Evolutionary conservation across 2,797 vertebrate species (phyloP).

Genomic region (Diceros bicornis): DNA sequence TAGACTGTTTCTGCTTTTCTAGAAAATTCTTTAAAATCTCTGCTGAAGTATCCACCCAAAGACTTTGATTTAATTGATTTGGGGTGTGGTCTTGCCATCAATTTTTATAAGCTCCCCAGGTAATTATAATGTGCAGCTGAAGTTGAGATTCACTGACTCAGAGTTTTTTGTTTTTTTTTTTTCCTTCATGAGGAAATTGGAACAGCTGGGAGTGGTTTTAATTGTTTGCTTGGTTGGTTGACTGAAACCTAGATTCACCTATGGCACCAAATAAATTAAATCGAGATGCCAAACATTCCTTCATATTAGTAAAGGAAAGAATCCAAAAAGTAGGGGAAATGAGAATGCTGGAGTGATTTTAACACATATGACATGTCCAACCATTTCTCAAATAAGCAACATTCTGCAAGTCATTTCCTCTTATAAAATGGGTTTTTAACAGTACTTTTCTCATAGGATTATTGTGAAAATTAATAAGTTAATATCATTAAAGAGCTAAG

Average conservation of each 20-base stretch:
- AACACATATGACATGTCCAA: background rate
- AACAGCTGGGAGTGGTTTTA: background rate
- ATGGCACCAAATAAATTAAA: conserved; percentile 32
- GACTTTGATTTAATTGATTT: background rate
- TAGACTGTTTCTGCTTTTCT: background rate
- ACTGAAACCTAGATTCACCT: background rate
- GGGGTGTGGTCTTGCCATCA: background rate
- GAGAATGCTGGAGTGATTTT: background rate
- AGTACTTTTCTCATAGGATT: background rate
- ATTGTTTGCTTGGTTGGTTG: background rate
- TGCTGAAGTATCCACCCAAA: background rate
- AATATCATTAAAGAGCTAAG: background rate
- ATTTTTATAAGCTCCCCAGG: background rate
- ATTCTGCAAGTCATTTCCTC: background rate
- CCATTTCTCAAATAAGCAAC: background rate
- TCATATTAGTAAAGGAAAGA: background rate
- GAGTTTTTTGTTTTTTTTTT: background rate
- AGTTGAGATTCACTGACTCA: background rate
- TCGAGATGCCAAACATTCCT: background rate
- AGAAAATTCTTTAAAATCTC: background rate
- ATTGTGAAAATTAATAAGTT: background rate
- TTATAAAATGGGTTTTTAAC: background rate
- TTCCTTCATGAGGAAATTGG: background rate
- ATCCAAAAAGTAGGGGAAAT: background rate
- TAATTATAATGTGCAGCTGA: background rate